These are phyloP conservation scores for Chloropsis hardwickii DNA, from an alignment of 2,113 vertebrate genomes.

Conservation along the genomic window DNA sequence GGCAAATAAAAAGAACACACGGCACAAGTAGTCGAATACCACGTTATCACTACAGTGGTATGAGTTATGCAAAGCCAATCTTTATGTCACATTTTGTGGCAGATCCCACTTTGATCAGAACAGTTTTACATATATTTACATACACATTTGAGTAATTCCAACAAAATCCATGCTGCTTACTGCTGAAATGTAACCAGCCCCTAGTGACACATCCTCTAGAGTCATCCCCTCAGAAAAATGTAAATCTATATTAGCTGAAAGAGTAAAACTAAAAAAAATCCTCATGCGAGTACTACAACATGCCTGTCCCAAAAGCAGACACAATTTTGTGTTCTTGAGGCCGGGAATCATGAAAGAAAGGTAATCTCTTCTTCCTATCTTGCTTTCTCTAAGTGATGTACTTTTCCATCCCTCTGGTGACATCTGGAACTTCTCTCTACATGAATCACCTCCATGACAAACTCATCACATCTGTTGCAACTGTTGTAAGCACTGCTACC, in stretches of 20 bases:
- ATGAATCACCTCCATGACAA: not conserved
- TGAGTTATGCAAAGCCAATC: not conserved
- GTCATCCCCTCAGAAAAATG: not conserved
- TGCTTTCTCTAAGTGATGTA: rapidly evolving
- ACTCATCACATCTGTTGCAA: too few species aligned
- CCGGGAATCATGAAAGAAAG: rapidly evolving
- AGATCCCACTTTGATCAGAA: not conserved
- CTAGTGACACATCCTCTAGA: not conserved
- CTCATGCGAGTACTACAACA: not conserved
- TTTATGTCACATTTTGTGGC: not conserved
- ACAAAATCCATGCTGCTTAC: not conserved
- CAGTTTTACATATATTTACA: not conserved
- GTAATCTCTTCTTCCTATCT: not conserved
- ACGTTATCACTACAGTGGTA: rapidly evolving
- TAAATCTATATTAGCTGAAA: not conserved
- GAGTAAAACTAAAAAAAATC: not conserved
- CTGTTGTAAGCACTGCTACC: rapidly evolving
- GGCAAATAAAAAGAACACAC: not conserved
- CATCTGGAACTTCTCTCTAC: not conserved
- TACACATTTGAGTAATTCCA: not conserved
- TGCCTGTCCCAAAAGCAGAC: not conserved
- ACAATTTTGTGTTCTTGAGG: not conserved
- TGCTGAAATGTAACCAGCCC: not conserved
- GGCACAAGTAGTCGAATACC: not conserved
- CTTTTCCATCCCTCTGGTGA: not conserved